A percentile compares a stretch with the other conserved stretches of the same genome.
phyloP scores from a whole-genome alignment of 1,140 invertebrate genomes.

The Capitella teleta region DNA sequence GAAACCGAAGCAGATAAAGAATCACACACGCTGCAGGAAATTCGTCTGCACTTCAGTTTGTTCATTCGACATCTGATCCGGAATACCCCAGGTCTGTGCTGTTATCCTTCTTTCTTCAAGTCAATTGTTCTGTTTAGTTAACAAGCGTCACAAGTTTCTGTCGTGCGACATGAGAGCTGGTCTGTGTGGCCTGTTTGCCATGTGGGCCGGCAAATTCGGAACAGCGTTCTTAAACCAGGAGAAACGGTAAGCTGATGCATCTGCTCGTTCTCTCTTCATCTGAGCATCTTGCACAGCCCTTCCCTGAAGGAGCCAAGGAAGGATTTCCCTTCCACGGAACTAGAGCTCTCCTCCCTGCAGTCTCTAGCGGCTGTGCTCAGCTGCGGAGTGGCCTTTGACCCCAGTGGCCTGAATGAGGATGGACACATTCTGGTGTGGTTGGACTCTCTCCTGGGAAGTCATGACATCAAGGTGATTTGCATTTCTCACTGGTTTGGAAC shows the following conservation, averaged over 20 bases:
- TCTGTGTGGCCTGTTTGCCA: constrained; percentile 81
- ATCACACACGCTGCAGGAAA: constrained; percentile 50
- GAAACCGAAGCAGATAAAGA: constrained; percentile 64
- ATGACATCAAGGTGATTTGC: constrained; percentile 75
- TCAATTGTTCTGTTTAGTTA: constrained; percentile 48
- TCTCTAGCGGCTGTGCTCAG: constrained; percentile 90
- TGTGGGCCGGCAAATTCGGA: constrained; percentile 80
- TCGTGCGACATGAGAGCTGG: constrained; percentile 74
- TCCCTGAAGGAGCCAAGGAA: background rate
- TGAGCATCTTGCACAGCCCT: background rate
- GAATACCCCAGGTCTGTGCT: constrained; percentile 32
- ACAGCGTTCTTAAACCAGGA: constrained; percentile 45
- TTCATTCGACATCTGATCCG: constrained; percentile 81
- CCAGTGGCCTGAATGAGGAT: constrained; percentile 74
- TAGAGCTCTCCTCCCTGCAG: constrained; percentile 55
- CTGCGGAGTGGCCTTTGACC: constrained; percentile 88
- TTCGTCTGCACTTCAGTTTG: constrained; percentile 87
- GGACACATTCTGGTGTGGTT: constrained; percentile 82
- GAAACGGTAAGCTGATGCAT: constrained; percentile 22
- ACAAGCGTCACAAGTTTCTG: constrained; percentile 69
- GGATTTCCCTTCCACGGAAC: constrained; percentile 34
- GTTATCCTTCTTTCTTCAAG: background rate
- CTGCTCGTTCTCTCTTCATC: background rate
- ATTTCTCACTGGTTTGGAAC: too few relatives aligned
- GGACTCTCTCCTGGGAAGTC: constrained; percentile 74